A percentile compares a stretch with the other conserved stretches of the same genome.
phyloP scores from a whole-genome alignment of 2,113 vertebrate genomes.

The Sterrhoptilus dennistouni region DNA sequence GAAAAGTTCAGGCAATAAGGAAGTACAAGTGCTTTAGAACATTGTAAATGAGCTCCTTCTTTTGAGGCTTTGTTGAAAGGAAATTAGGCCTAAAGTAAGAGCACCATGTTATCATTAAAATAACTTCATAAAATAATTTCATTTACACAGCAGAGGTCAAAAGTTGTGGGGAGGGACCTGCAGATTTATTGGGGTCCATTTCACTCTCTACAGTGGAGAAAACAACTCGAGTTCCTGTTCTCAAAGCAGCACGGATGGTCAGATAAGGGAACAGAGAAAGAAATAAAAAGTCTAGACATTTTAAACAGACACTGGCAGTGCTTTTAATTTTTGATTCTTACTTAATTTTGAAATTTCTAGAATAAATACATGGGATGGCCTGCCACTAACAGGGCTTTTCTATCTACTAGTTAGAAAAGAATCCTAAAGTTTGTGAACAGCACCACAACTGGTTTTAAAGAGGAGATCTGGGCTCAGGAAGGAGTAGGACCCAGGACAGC shows the following conservation, averaged over 20 bases:
- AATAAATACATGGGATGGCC: not conserved
- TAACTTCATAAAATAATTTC: not conserved
- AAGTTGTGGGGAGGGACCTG: not conserved
- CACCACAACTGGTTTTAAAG: not conserved
- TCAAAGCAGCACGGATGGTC: constrained; percentile 15
- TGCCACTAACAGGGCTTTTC: not conserved
- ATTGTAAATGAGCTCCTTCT: not conserved
- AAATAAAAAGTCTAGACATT: not conserved
- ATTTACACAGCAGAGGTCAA: not conserved
- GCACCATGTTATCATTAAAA: not conserved
- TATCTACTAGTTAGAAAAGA: not conserved
- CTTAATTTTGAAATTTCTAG: not conserved
- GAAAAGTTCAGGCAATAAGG: not conserved
- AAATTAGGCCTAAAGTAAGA: not conserved
- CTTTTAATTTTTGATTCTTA: not conserved
- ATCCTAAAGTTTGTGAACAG: not conserved
- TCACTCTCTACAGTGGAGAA: not conserved
- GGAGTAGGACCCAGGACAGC: not conserved
- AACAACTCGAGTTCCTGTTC: not conserved
- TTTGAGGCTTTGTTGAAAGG: not conserved
- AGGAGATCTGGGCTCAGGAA: not conserved
- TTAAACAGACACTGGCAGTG: not conserved
- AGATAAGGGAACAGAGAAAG: constrained; percentile 26
- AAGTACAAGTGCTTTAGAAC: not conserved
- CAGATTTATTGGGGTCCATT: not conserved